Evolutionary conservation across 1,140 invertebrate genomes (phyloP), one percentile per base, ranked within the genome.

Genomic region (Harpegnathos saltator): DNA sequence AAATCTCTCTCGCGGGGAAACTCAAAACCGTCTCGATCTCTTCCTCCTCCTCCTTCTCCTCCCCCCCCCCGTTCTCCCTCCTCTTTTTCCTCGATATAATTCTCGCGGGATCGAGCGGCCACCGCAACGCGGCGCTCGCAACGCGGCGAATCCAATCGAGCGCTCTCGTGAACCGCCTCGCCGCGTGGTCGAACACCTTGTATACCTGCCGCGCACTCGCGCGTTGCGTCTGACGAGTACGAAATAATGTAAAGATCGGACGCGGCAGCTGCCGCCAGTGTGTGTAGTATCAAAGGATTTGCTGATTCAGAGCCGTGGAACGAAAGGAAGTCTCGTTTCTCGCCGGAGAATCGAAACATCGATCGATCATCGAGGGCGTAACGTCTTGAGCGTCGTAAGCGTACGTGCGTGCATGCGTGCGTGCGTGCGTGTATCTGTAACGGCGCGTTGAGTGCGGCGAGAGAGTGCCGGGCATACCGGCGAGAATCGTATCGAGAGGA

Each of bases 301-400:
- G 89, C 89, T 89, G 89, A 90, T 90, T 90, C 89, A 90, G 88
- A 84, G 50, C 69, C 77, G 81, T 56, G 80, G 62, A 82, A 83
- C 83, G 85, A 84, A 63, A 59, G 56, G 66, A 81, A 74, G 78
- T 88, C 62, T 78, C 86, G 85, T 86, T 88, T 82, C 81, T 83
- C 54, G 80, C 68, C 73, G 66, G 81, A 75, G 88, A 86, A 86
- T 86, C 87, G 81, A 75, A 86, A 80, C 84, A 85, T 88, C 88
- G 88, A 89, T 89, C 88, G 88, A 89, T 89, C 88, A 89, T 89
- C 88, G 84, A 86, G 81, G 87, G 81, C 84, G 86, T 86, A 74
- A 86, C 87, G 80, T 86, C 81, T 89, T 72, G 72, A 84, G 54
- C 29, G 29, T 69, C 33, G 63, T n/a, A n/a, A n/a, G n/a, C n/a